Evolutionary conservation across 2,888 invertebrate species (phyloP).

Genomic region (Boloria selene): DNA sequence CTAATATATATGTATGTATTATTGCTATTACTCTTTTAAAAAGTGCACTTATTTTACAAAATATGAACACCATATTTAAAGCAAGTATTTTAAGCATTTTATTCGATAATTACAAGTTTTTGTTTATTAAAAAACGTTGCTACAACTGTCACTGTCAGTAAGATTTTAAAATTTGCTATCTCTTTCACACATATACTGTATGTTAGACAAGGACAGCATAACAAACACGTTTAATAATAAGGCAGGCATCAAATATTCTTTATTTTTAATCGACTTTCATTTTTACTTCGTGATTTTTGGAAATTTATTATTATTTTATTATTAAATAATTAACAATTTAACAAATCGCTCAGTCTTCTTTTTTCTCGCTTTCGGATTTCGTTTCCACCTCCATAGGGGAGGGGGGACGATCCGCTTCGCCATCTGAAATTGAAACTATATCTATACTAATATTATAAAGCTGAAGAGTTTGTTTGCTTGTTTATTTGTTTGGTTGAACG

Average conservation of each 20-base stretch:
- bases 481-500: too few species aligned
- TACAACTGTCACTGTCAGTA: background rate
- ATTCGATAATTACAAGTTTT: background rate
- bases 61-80: slow-evolving; percentile 36
- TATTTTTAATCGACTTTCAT: background rate
- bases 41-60: slow-evolving; percentile 7
- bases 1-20: too few species aligned
- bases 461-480: too few species aligned
- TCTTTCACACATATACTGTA: background rate
- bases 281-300: background rate
- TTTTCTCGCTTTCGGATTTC: slow-evolving; percentile 66
- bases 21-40: background rate
- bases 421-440: slow-evolving; percentile 41
- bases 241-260: slow-evolving; percentile 5
- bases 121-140: slow-evolving; percentile 2
- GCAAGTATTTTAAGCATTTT: slow-evolving; percentile 24
- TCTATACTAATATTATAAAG: too few species aligned
- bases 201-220: slow-evolving; percentile 4
- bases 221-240: slow-evolving; percentile 17
- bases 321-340: slow-evolving; percentile 34
- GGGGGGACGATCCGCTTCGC: slow-evolving; percentile 61
- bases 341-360: slow-evolving; percentile 70
- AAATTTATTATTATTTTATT: slow-evolving; percentile 21
- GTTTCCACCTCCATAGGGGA: slow-evolving; percentile 55
- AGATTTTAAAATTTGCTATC: background rate